A percentile compares a stretch with the other conserved stretches of the same genome.
phyloP scores from a whole-genome alignment of 1,140 invertebrate genomes.

The Nasonia vitripennis region DNA sequence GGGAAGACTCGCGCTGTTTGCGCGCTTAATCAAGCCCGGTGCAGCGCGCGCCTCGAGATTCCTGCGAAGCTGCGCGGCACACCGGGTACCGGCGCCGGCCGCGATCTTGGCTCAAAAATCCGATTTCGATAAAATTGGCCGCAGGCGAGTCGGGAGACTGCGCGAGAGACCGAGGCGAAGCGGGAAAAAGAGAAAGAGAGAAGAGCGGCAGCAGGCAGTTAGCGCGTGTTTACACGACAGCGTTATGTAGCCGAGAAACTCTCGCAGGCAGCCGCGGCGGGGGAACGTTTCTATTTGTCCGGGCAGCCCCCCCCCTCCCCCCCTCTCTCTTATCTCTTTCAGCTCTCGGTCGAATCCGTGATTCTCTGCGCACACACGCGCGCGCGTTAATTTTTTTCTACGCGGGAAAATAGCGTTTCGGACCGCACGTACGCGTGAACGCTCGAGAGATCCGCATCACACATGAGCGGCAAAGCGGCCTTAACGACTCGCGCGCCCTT shows the following conservation, averaged over 20 bases:
- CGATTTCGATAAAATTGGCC: too few relatives aligned
- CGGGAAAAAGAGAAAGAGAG: slow-evolving; percentile 23
- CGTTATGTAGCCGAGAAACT: slow-evolving; percentile 68
- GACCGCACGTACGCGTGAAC: too few relatives aligned
- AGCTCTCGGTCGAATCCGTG: background rate
- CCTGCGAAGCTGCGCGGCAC: too few relatives aligned
- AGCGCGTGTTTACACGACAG: slow-evolving; percentile 75
- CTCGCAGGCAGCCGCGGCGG: too few relatives aligned
- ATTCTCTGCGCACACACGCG: background rate
- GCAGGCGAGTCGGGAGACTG: too few relatives aligned
- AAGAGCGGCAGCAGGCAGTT: slow-evolving; percentile 66
- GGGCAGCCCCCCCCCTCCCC: slow-evolving; percentile 60
- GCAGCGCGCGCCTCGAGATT: too few relatives aligned
- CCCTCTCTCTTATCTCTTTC: slow-evolving; percentile 10
- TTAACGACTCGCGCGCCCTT: slow-evolving; percentile 20
- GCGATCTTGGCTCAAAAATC: too few relatives aligned
- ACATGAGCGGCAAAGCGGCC: background rate
- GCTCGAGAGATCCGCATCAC: background rate
- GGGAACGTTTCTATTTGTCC: slow-evolving; percentile 72
- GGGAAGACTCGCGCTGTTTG: background rate
- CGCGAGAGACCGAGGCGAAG: background rate
- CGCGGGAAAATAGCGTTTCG: too few relatives aligned
- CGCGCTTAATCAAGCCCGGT: slow-evolving; percentile 19
- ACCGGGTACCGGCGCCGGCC: too few relatives aligned
- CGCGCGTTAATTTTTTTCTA: too few relatives aligned